Evolutionary conservation across 2,797 vertebrate species (phyloP).

Genomic region (Yasuhikotakia modesta): DNA sequence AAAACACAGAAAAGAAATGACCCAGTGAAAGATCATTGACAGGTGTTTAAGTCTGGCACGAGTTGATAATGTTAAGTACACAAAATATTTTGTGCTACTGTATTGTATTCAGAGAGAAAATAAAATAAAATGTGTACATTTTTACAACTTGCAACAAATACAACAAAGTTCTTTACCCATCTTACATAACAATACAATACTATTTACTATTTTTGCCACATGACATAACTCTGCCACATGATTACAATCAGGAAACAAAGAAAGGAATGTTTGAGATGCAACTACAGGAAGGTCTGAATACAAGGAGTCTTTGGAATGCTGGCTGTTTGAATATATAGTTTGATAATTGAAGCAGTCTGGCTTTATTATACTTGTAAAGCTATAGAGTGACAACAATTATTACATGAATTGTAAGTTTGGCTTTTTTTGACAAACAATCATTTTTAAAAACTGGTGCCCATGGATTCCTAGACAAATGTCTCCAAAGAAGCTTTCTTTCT

Average conservation of each 20-base stretch:
- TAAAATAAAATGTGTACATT: too few relatives aligned
- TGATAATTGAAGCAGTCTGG: too few relatives aligned
- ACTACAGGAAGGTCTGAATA: background rate
- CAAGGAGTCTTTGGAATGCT: background rate
- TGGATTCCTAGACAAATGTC: constrained; percentile 74
- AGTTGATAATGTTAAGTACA: constrained; percentile 25
- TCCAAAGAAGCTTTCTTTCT: constrained; percentile 80
- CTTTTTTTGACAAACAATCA: background rate
- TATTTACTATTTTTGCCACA: too few relatives aligned
- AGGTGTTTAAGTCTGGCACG: constrained; percentile 43
- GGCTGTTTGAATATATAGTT: background rate
- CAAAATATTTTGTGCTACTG: too few relatives aligned
- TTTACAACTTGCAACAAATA: too few relatives aligned
- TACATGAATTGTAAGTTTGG: too few relatives aligned
- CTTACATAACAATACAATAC: too few relatives aligned
- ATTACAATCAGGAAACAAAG: constrained; percentile 3
- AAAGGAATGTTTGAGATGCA: constrained; percentile 6
- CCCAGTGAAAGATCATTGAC: constrained; percentile 63
- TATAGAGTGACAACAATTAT: too few relatives aligned
- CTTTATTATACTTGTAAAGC: background rate
- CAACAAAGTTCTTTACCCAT: too few relatives aligned
- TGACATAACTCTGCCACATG: too few relatives aligned
- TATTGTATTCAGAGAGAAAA: too few relatives aligned
- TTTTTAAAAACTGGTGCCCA: too few relatives aligned
- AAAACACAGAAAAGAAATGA: constrained; percentile 68